Evolutionary conservation across 2,113 vertebrate species (phyloP).

Genomic region (Corydoras sp.): DNA sequence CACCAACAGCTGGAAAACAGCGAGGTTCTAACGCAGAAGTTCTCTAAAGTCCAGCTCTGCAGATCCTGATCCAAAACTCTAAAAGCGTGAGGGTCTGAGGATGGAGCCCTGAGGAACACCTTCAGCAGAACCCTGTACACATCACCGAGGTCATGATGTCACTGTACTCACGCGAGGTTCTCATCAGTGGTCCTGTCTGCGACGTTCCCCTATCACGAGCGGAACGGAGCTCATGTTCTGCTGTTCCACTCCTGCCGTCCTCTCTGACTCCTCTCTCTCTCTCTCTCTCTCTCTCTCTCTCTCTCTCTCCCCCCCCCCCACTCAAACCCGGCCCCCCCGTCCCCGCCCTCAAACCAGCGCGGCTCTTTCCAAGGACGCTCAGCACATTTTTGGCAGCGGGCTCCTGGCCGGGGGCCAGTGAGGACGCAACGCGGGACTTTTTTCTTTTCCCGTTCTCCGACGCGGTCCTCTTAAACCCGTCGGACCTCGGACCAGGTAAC

Average conservation of each 20-base stretch:
- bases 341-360: slow-evolving; percentile 16
- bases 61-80: too few species aligned
- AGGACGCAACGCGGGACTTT: slow-evolving; percentile 29
- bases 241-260: neutral
- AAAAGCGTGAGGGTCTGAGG: too few species aligned
- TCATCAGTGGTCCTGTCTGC: slow-evolving; percentile 55
- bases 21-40: too few species aligned
- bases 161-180: slow-evolving; percentile 64
- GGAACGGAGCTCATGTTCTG: neutral
- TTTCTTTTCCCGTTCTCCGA: slow-evolving; percentile 19
- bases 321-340: slow-evolving; percentile 21
- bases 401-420: slow-evolving; percentile 30
- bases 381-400: slow-evolving; percentile 48
- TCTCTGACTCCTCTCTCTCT: slow-evolving; percentile 17
- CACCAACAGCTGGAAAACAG: too few species aligned
- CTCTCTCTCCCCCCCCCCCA: slow-evolving; percentile 51
- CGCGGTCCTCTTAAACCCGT: neutral
- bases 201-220: slow-evolving; percentile 9
- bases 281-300: slow-evolving; percentile 23
- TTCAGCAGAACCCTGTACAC: too few species aligned
- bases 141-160: neutral
- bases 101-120: too few species aligned
- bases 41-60: too few species aligned
- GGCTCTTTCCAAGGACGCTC: slow-evolving; percentile 2
- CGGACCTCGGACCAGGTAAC: neutral